Conservation (phyloP, 2,888 invertebrate species). For the Ferdinandea cuprea region DNA sequence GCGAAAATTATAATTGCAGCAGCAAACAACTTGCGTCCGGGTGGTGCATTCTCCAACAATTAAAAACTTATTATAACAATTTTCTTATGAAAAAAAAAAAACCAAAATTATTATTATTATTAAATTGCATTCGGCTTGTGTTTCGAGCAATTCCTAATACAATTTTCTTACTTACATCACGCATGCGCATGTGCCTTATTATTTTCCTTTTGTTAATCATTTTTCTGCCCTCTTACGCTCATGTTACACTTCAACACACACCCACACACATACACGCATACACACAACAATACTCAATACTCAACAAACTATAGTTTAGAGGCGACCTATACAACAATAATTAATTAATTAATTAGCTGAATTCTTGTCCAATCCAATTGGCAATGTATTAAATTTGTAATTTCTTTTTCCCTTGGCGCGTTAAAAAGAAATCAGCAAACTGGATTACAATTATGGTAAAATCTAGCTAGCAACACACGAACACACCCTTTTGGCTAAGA, state of each 20-base stretch:
- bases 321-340: conserved; percentile 1
- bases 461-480: conserved; percentile 30
- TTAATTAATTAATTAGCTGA: conserved; percentile 29
- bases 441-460: conserved; percentile 83
- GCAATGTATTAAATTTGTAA: conserved; percentile 69
- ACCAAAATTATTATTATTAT: no score
- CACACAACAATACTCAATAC: no score
- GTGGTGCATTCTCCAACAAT: conserved; percentile 10
- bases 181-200: conserved; percentile 83
- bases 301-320: conserved; percentile 38
- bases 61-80: conserved; percentile 2
- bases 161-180: conserved; percentile 83
- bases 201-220: conserved; percentile 73
- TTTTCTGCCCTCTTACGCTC: conserved; percentile 72
- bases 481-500: conserved; percentile 22
- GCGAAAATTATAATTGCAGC: conserved; percentile 1
- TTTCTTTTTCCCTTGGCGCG: conserved; percentile 74
- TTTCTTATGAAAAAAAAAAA: conserved; percentile 19
- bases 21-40: conserved; percentile 1
- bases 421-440: conserved; percentile 81
- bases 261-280: conserved; percentile 18
- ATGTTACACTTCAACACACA: conserved; percentile 43
- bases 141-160: conserved; percentile 79
- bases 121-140: conserved; percentile 75
- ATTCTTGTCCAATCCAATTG: conserved; percentile 65